phyloP scores from a whole-genome alignment of 30 jellyfish, hydroid and myxozoan genomes.

The Aurelia coerulea region DNA sequence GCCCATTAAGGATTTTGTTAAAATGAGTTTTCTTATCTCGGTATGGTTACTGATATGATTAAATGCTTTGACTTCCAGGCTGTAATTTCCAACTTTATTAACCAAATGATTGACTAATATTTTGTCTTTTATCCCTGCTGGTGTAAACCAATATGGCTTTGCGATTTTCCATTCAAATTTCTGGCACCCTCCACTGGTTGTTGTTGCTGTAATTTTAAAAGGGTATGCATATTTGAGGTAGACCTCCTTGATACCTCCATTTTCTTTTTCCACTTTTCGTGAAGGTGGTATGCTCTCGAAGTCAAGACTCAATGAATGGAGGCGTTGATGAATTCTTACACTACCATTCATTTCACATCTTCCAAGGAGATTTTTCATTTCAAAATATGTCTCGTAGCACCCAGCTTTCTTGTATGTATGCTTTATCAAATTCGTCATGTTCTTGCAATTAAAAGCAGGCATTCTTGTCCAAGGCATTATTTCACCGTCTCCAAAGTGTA shows the following conservation, averaged over 20 bases:
- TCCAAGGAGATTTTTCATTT: slow-evolving; percentile 37
- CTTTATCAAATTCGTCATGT: not conserved
- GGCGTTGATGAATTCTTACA: not conserved
- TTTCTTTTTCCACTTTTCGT: not conserved
- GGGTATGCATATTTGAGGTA: slow-evolving; percentile 28
- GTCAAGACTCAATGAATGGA: not conserved
- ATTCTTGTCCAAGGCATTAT: slow-evolving; percentile 21
- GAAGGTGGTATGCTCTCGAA: slow-evolving; percentile 7
- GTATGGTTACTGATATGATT: not conserved
- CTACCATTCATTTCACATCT: slow-evolving; percentile 3
- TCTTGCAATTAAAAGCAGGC: slow-evolving; percentile 21
- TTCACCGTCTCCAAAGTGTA: slow-evolving; percentile 55
- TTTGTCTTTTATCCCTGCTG: not conserved
- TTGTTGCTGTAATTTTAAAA: slow-evolving; percentile 18
- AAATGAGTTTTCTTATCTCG: not conserved
- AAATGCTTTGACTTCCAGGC: slow-evolving; percentile 31
- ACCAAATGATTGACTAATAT: slow-evolving; percentile 10
- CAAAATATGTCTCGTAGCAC: slow-evolving; percentile 25
- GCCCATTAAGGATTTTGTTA: slow-evolving; percentile 24
- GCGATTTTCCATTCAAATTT: slow-evolving; percentile 33
- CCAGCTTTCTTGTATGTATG: slow-evolving; percentile 51
- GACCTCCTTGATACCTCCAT: slow-evolving; percentile 5
- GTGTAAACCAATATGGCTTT: slow-evolving; percentile 20
- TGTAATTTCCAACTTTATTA: slow-evolving; percentile 3
- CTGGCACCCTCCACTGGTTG: slow-evolving; percentile 52